Evolutionary conservation across 1,140 invertebrate species (phyloP).

Genomic region (Dufourea novaeangliae): DNA sequence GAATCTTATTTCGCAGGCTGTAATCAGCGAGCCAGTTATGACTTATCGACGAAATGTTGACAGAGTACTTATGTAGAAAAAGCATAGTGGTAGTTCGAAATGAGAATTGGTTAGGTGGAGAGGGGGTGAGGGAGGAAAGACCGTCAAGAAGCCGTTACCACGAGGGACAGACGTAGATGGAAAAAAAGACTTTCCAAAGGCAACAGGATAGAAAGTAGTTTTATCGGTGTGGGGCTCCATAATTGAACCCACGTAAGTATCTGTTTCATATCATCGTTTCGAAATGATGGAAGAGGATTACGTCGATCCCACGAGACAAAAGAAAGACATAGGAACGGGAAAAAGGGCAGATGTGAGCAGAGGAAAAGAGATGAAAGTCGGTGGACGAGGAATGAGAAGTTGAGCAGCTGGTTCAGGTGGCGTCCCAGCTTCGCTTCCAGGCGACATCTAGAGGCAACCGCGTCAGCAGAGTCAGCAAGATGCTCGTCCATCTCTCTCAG

Average conservation of each 20-base stretch:
- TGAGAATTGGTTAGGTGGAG: too few relatives aligned
- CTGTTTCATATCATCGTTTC: conserved; percentile 69
- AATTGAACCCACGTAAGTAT: conserved; percentile 74
- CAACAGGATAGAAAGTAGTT: conserved; percentile 28
- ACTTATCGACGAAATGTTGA: too few relatives aligned
- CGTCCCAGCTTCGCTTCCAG: conserved; percentile 45
- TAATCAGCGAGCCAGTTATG: too few relatives aligned
- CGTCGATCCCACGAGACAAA: conserved; percentile 65
- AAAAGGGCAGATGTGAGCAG: conserved; percentile 29
- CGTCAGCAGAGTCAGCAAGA: conserved; percentile 67
- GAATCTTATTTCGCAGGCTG: too few relatives aligned
- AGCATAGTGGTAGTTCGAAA: too few relatives aligned
- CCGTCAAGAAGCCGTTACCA: too few relatives aligned
- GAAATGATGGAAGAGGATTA: conserved; percentile 75
- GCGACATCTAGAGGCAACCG: conserved; percentile 45
- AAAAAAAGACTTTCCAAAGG: neutral
- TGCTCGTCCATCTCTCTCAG: conserved; percentile 23
- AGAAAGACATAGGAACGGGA: conserved; percentile 20
- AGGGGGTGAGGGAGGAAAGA: too few relatives aligned
- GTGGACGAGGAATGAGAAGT: neutral
- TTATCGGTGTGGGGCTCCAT: conserved; percentile 62
- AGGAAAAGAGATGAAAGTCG: conserved; percentile 26
- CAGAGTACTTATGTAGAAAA: too few relatives aligned
- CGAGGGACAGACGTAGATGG: neutral
- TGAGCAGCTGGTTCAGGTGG: conserved; percentile 20